Evolutionary conservation across 2,113 vertebrate species (phyloP), one percentile per base, ranked within the genome.

Genomic region (Rhinolophus sinicus): DNA sequence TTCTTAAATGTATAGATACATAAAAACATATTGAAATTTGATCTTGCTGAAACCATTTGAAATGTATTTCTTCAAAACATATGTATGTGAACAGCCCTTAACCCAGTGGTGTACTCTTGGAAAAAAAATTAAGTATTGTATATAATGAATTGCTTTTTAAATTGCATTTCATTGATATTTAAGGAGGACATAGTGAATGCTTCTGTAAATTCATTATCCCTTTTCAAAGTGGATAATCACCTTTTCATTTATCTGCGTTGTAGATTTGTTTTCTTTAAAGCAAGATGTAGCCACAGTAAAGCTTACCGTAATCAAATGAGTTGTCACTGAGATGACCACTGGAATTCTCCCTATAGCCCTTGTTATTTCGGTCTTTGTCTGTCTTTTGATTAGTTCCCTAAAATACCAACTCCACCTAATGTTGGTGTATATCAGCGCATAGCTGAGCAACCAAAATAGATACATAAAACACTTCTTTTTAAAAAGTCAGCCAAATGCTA

Each of bases 361-460:
- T 0, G 3, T 92, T 72, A 88, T 90, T 94, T 86, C 38, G 3
- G 56, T 88, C 10, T 11, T 81, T 69, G 33, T 75, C 84, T 95
- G 9, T 56, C 87, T 95, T 35, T 69, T 56, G 56, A 47, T 56
- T 47, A 28, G 50, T 52, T 95, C 44, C 64, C 62, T 83, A 35
- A 78, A 84, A 15, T 50, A 13, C 62, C 58, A 96, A 35, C 52
- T 90, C 47, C 85, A 33, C 5, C 14, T 30, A 75, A 88, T 58
- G 54, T 72, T 82, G 38, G 6, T 40, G 33, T 69, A 13, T 90
- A 93, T 72, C 47, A 72, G 54, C 19, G 72, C n/a, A 80, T 67
- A 95, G 65, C 87, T 92, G 90, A 96, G 96, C 88, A 95, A 95
- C 92, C 52, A 82, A 80, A 89, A 84, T 52, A 64, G 24, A 62